Percentiles rank a stretch among this genome's conserved stretches.
These are phyloP conservation scores for Hypotaenidia okinawae DNA, from an alignment of 2,797 vertebrate genomes.

Conservation along the genomic window DNA sequence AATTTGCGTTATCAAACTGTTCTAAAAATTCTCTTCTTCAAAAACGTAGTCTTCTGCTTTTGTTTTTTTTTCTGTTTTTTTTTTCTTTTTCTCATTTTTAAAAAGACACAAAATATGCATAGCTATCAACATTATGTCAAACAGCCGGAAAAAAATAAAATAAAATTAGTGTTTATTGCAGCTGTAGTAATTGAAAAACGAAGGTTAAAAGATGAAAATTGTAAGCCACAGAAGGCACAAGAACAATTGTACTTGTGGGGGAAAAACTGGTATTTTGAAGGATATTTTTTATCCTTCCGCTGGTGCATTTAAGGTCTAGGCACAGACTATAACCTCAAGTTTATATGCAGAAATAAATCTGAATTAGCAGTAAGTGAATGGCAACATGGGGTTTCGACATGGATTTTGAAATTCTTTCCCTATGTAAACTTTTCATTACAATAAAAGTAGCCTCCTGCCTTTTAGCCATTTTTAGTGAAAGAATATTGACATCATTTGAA, in stretches of 20 bases:
- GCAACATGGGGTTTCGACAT: constrained; percentile 58
- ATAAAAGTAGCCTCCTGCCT: constrained; percentile 65
- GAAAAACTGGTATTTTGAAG: constrained; percentile 82
- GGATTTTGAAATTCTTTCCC: constrained; percentile 63
- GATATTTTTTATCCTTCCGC: constrained; percentile 80
- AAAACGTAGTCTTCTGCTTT: constrained; percentile 84
- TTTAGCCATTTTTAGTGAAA: constrained; percentile 57
- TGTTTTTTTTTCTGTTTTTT: constrained; percentile 38
- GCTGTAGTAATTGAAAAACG: constrained; percentile 78
- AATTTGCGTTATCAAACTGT: constrained; percentile 87
- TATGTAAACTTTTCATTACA: constrained; percentile 63
- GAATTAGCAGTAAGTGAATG: constrained; percentile 71
- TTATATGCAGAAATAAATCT: constrained; percentile 75
- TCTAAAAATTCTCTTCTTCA: constrained; percentile 88
- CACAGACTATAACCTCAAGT: constrained; percentile 83
- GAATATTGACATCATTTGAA: constrained; percentile 28
- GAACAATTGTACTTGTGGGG: constrained; percentile 80
- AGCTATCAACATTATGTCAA: constrained; percentile 83
- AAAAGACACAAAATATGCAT: constrained; percentile 87
- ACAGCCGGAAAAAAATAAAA: constrained; percentile 68
- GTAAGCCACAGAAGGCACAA: constrained; percentile 86
- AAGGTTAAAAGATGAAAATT: constrained; percentile 77
- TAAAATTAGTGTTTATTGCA: constrained; percentile 83
- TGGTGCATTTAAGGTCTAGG: constrained; percentile 85
- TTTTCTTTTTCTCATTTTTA: constrained; percentile 60